Percentiles rank a stretch among this genome's conserved stretches.
Conservation (phyloP, 2,797 vertebrate species). For the Sciaenops ocellatus region DNA sequence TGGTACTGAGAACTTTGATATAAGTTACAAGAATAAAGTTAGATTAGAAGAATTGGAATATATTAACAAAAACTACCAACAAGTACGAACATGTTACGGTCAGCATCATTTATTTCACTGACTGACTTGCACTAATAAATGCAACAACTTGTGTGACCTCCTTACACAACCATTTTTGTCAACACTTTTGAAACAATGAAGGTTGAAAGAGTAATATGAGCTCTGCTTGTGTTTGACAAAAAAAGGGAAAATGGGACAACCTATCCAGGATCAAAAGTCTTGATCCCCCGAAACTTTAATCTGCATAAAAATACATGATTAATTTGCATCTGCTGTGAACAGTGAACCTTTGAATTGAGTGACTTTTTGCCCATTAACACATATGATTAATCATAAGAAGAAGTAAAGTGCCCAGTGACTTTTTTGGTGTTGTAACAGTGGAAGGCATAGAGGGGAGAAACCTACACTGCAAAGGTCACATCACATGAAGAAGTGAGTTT, state of each 20-base stretch:
- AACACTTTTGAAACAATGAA: not conserved
- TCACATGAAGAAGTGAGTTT: not conserved
- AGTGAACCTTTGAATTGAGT: not conserved
- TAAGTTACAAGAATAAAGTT: not conserved
- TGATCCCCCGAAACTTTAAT: not conserved
- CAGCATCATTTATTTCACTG: not conserved
- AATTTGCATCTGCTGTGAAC: not conserved
- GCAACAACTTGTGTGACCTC: not conserved
- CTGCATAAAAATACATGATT: not conserved
- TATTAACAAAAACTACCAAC: not conserved
- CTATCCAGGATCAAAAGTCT: not conserved
- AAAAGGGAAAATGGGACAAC: not conserved
- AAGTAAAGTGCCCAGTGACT: not conserved
- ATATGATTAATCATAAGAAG: not conserved
- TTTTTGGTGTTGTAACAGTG: constrained; percentile 40
- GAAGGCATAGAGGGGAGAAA: not conserved
- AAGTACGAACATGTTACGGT: not conserved
- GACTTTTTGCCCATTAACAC: not conserved
- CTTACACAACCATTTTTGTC: not conserved
- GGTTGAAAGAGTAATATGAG: not conserved
- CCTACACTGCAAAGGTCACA: constrained; percentile 6
- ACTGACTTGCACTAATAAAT: not conserved
- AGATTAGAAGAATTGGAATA: not conserved
- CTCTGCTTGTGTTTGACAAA: not conserved
- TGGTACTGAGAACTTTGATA: not conserved